Evolutionary conservation across 1,140 invertebrate genomes (phyloP).

Genomic region (Penaeus chinensis): DNA sequence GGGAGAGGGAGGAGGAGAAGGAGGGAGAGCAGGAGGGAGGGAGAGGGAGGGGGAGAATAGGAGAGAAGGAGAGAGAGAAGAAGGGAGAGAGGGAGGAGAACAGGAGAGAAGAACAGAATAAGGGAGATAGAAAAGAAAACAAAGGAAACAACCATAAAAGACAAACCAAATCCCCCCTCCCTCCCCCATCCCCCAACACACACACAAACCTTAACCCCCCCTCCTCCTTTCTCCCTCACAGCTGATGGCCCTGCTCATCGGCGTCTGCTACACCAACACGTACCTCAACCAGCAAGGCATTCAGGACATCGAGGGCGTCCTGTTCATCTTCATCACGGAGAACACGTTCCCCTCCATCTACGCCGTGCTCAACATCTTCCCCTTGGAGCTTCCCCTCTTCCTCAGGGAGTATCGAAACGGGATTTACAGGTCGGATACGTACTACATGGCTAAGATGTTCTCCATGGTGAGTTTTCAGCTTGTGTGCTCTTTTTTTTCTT

Average conservation of each 20-base stretch:
- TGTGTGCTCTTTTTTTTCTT: too few relatives aligned
- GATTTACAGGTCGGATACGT: constrained; percentile 78
- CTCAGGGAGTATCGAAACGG: constrained; percentile 82
- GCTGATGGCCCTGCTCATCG: constrained; percentile 79
- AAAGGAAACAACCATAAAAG: too few relatives aligned
- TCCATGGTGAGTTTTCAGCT: constrained; percentile 75
- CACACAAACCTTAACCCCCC: too few relatives aligned
- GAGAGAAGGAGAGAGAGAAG: too few relatives aligned
- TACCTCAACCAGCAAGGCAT: constrained; percentile 79
- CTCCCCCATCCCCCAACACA: neutral
- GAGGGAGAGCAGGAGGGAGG: too few relatives aligned
- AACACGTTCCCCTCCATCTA: constrained; percentile 91
- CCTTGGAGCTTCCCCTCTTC: constrained; percentile 80
- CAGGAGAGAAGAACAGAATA: too few relatives aligned
- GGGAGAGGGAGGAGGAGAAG: too few relatives aligned
- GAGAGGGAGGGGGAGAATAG: too few relatives aligned
- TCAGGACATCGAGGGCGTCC: constrained; percentile 83
- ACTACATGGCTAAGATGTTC: constrained; percentile 81
- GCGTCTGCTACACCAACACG: constrained; percentile 79
- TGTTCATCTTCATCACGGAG: constrained; percentile 87
- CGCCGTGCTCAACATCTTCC: constrained; percentile 81
- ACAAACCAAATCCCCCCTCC: neutral
- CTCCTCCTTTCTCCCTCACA: constrained; percentile 66
- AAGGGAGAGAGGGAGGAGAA: too few relatives aligned
- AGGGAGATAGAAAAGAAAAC: too few relatives aligned